These are phyloP conservation scores for Lycodopsis pacificus DNA, from an alignment of 2,797 vertebrate species.

Conservation along the genomic window DNA sequence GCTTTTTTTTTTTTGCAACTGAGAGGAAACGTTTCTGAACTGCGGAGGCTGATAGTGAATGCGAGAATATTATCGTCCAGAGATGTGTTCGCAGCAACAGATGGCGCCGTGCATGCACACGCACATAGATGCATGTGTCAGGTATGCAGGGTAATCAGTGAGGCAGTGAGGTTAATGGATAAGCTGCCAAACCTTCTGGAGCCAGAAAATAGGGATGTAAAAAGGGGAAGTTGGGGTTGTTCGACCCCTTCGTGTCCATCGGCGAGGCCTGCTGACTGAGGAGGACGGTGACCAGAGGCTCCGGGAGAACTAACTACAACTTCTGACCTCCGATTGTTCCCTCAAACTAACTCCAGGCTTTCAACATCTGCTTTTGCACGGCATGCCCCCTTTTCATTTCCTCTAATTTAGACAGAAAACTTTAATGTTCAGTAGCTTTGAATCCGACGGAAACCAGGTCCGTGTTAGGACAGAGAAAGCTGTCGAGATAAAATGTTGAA, in stretches of 20 bases:
- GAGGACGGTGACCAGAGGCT: slow-evolving; percentile 38
- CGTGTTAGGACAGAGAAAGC: slow-evolving; percentile 12
- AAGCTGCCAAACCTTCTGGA: slow-evolving; percentile 49
- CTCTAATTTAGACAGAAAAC: slow-evolving; percentile 41
- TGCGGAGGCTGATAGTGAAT: not conserved
- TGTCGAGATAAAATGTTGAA: slow-evolving; percentile 24
- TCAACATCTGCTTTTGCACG: slow-evolving; percentile 57
- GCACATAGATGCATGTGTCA: slow-evolving; percentile 35
- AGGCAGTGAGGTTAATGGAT: slow-evolving; percentile 43
- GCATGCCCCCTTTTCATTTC: slow-evolving; percentile 36
- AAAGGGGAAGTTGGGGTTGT: not conserved
- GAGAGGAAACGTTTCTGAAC: slow-evolving; percentile 18
- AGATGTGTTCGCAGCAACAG: slow-evolving; percentile 33
- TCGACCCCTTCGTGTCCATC: slow-evolving; percentile 19
- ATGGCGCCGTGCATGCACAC: slow-evolving; percentile 14
- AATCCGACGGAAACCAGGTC: slow-evolving; percentile 25
- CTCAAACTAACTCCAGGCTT: slow-evolving; percentile 41
- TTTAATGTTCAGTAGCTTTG: slow-evolving; percentile 39
- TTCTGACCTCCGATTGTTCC: slow-evolving; percentile 40
- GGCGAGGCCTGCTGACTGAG: slow-evolving; percentile 3
- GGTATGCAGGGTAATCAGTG: slow-evolving; percentile 58
- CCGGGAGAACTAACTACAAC: slow-evolving; percentile 34
- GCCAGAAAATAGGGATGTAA: slow-evolving; percentile 38
- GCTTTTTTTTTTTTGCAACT: slow-evolving; percentile 4
- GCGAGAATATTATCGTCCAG: slow-evolving; percentile 32